These are phyloP conservation scores for Vanessa atalanta DNA, from an alignment of 1,140 invertebrate species.

Conservation along the genomic window DNA sequence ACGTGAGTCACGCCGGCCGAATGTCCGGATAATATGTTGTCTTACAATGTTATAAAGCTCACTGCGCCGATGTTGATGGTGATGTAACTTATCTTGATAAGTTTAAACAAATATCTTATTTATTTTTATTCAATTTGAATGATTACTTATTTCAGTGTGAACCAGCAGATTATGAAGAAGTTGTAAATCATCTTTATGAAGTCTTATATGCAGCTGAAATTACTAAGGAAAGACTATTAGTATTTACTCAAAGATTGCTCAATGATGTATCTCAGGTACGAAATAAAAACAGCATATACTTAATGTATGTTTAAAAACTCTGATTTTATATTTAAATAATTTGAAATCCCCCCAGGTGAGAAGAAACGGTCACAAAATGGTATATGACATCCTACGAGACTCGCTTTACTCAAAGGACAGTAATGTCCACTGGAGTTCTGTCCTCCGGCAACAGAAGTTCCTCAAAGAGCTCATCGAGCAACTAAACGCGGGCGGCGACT, in stretches of 20 bases:
- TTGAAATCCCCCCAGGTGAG: constrained; percentile 55
- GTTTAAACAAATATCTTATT: not conserved
- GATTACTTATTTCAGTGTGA: constrained; percentile 83
- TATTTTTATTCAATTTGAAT: not conserved
- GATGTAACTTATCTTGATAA: no score
- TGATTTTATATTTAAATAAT: not conserved
- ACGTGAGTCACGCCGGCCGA: no score
- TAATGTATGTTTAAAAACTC: not conserved
- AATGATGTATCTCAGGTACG: constrained; percentile 86
- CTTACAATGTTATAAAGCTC: not conserved
- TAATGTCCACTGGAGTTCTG: constrained; percentile 85
- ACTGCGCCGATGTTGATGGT: no score
- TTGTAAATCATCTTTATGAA: constrained; percentile 89
- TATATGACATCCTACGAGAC: constrained; percentile 63
- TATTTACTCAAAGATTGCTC: constrained; percentile 88
- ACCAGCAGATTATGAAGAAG: constrained; percentile 87
- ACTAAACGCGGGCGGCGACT: constrained; percentile 80
- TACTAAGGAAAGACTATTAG: constrained; percentile 86
- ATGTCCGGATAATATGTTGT: not conserved
- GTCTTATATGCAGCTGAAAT: constrained; percentile 87
- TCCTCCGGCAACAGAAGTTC: constrained; percentile 90
- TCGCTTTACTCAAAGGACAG: constrained; percentile 83
- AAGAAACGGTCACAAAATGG: constrained; percentile 71
- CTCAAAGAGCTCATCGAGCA: constrained; percentile 84
- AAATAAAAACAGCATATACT: not conserved